phyloP scores from a whole-genome alignment of 2,888 invertebrate species.

The Epirrhoe alternata region DNA sequence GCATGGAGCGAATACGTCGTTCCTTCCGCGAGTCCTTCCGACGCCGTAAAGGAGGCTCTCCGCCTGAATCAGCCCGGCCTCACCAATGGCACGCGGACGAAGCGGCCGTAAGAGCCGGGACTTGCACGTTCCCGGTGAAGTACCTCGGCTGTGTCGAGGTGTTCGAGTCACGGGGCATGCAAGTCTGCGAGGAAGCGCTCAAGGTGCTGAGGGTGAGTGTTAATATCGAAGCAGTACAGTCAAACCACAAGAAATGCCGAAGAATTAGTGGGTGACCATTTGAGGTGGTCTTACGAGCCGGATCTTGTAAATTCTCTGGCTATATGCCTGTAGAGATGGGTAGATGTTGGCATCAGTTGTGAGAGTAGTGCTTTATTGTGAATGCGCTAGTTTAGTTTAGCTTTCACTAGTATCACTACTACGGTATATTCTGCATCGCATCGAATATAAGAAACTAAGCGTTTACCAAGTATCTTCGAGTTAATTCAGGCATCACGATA shows the following conservation, averaged over 20 bases:
- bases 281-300: background rate
- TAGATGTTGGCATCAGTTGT: background rate
- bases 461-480: background rate
- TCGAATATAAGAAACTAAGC: background rate
- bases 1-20: conserved; percentile 94
- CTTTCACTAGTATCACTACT: background rate
- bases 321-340: background rate
- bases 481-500: background rate
- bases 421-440: background rate
- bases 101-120: conserved; percentile 96
- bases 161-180: conserved; percentile 99
- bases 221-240: background rate
- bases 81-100: conserved; percentile 99
- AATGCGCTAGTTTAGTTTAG: conserved; percentile 5
- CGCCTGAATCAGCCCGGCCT: conserved; percentile 97
- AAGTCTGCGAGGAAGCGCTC: conserved; percentile 99
- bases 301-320: background rate
- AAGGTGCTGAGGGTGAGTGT: conserved; percentile 95
- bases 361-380: background rate
- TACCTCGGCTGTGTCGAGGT: conserved; percentile 99
- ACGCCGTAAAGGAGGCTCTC: conserved; percentile 91
- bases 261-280: background rate
- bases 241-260: background rate
- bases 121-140: conserved; percentile 99
- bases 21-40: conserved; percentile 98